Evolutionary conservation across 2,797 vertebrate genomes (phyloP).

Genomic region (Morelia viridis): DNA sequence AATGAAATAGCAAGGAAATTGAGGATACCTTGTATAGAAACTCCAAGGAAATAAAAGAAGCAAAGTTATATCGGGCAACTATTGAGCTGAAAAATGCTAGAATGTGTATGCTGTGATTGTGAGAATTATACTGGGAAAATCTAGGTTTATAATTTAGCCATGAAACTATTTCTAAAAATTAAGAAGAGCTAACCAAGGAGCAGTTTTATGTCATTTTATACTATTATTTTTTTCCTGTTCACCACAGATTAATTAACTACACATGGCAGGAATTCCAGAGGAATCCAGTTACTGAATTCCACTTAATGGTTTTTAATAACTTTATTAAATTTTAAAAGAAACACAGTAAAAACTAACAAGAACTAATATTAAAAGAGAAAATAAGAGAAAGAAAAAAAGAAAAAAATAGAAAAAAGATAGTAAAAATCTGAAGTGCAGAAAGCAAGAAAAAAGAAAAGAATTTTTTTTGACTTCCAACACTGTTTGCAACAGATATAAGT

Average conservation of each 20-base stretch:
- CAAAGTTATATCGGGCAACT: neutral
- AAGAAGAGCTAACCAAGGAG: neutral
- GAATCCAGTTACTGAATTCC: conserved; percentile 31
- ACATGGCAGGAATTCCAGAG: neutral
- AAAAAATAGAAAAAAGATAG: too few relatives aligned
- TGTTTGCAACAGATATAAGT: too few relatives aligned
- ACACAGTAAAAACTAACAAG: too few relatives aligned
- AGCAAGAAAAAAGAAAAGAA: too few relatives aligned
- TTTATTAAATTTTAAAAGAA: too few relatives aligned
- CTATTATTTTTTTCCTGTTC: neutral
- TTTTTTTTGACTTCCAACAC: too few relatives aligned
- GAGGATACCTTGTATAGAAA: neutral
- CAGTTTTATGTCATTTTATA: neutral
- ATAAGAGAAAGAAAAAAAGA: too few relatives aligned
- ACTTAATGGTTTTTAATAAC: neutral
- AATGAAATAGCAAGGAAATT: neutral
- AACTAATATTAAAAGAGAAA: too few relatives aligned
- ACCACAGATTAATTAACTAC: conserved; percentile 39
- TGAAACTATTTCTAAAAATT: neutral
- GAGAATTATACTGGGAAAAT: neutral
- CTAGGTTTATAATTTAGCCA: neutral
- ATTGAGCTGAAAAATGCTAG: neutral
- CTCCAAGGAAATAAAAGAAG: neutral
- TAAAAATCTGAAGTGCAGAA: too few relatives aligned
- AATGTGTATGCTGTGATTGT: neutral